Conservation (phyloP, 2,888 invertebrate genomes). For the Pterostichus niger region DNA sequence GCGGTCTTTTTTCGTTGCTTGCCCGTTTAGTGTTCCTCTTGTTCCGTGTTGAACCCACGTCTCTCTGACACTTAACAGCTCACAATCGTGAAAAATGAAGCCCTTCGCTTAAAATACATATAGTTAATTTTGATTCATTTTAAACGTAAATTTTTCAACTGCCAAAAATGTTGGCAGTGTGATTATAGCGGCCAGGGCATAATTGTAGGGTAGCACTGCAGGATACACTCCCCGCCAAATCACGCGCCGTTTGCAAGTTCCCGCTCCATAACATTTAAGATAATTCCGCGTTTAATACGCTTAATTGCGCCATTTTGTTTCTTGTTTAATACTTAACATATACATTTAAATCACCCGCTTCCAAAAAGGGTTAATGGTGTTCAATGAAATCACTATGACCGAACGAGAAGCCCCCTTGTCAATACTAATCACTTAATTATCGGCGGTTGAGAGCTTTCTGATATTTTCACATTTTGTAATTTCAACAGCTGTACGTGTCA, state of each 20-base stretch:
- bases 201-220: slow-evolving; percentile 37
- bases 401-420: neutral
- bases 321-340: slow-evolving; percentile 20
- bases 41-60: slow-evolving; percentile 23
- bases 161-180: slow-evolving; percentile 57
- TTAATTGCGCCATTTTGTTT: slow-evolving; percentile 34
- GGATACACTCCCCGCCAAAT: slow-evolving; percentile 27
- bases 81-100: slow-evolving; percentile 62
- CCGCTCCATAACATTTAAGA: slow-evolving; percentile 12
- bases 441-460: neutral
- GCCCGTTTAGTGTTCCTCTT: neutral
- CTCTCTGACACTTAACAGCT: slow-evolving; percentile 56
- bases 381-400: neutral
- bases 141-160: slow-evolving; percentile 62
- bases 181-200: slow-evolving; percentile 56
- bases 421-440: slow-evolving; percentile 45
- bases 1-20: slow-evolving; percentile 14
- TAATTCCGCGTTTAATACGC: slow-evolving; percentile 44
- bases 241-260: neutral
- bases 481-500: too few relatives aligned
- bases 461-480: too few relatives aligned
- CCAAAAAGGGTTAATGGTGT: slow-evolving; percentile 1
- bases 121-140: slow-evolving; percentile 64
- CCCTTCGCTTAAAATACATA: slow-evolving; percentile 49
- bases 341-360: slow-evolving; percentile 32